phyloP scores from a whole-genome alignment of 1,140 invertebrate genomes.

The Lucilia sericata region DNA sequence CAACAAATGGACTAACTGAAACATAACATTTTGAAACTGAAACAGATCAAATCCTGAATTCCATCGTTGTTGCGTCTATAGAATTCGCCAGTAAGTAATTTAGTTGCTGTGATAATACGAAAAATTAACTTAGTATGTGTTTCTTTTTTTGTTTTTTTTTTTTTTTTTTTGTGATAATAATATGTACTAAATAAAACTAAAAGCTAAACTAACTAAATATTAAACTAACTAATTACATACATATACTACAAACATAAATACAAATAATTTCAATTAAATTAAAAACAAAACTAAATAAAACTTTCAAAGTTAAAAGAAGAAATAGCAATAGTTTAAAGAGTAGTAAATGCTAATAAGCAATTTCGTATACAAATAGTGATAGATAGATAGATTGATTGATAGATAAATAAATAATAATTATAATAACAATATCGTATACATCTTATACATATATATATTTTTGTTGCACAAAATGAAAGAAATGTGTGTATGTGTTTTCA shows the following conservation, averaged over 20 bases:
- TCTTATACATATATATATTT: slow-evolving; percentile 26
- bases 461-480: neutral
- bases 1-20: slow-evolving; percentile 40
- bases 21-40: slow-evolving; percentile 35
- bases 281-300: too few relatives aligned
- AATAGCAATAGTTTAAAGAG: too few relatives aligned
- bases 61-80: slow-evolving; percentile 48
- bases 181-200: too few relatives aligned
- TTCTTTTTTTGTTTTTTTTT: neutral
- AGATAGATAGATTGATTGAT: too few relatives aligned
- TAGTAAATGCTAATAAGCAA: too few relatives aligned
- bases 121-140: slow-evolving; percentile 47
- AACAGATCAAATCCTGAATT: slow-evolving; percentile 47
- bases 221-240: too few relatives aligned
- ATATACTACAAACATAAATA: too few relatives aligned
- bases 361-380: too few relatives aligned
- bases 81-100: slow-evolving; percentile 47
- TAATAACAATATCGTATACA: neutral
- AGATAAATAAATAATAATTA: neutral
- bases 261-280: too few relatives aligned
- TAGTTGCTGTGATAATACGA: slow-evolving; percentile 50
- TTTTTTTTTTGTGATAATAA: neutral
- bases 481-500: neutral
- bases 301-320: too few relatives aligned
- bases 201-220: too few relatives aligned